phyloP scores from a whole-genome alignment of 2,797 vertebrate species.

The Cossypha heuglini region DNA sequence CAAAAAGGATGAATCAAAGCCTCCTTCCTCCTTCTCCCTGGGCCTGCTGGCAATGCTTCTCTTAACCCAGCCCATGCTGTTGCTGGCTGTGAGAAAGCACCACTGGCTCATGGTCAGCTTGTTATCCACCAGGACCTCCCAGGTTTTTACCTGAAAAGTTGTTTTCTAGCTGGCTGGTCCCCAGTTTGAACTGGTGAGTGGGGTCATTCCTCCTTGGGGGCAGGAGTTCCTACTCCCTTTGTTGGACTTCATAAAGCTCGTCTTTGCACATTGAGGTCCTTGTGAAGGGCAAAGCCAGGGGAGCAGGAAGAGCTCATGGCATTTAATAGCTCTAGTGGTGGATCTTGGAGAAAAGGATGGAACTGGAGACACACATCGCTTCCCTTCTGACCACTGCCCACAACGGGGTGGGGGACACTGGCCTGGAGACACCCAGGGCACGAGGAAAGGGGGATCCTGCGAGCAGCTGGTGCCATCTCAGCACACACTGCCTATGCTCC shows the following conservation, averaged over 20 bases:
- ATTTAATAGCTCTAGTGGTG: neutral
- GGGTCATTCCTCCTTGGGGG: neutral
- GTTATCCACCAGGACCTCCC: neutral
- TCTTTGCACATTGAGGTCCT: neutral
- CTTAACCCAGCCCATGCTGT: neutral
- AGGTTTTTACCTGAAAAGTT: neutral
- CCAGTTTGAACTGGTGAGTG: neutral
- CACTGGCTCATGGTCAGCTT: neutral
- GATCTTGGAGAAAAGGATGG: neutral
- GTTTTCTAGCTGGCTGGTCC: neutral
- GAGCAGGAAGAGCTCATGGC: neutral
- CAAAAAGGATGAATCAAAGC: neutral
- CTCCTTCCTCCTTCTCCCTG: neutral
- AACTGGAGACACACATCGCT: neutral
- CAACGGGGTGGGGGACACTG: fast-evolving
- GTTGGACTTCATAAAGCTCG: neutral
- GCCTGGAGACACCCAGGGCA: neutral
- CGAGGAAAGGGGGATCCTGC: neutral
- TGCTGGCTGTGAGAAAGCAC: neutral
- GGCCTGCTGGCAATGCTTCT: neutral
- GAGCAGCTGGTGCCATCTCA: neutral
- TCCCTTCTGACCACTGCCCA: neutral
- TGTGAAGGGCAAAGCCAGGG: neutral
- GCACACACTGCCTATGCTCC: neutral
- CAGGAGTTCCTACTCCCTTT: neutral